Conservation (phyloP, 2,113 vertebrate genomes). For the Indri indri region DNA sequence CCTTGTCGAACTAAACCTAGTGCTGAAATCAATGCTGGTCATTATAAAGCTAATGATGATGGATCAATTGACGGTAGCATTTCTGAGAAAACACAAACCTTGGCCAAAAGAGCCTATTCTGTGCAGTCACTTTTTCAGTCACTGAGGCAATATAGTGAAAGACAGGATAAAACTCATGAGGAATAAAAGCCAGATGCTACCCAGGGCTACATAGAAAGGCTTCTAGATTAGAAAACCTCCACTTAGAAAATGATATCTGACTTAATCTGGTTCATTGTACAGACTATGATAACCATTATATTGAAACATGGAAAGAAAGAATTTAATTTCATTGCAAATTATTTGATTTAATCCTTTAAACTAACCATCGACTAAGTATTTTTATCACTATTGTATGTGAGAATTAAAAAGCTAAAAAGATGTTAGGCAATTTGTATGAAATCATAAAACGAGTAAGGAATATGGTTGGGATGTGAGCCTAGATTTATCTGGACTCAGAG, state of each 20-base stretch:
- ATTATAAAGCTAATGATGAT: slow-evolving; percentile 46
- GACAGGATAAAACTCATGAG: neutral
- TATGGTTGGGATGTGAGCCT: neutral
- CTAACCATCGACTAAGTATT: neutral
- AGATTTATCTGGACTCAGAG: neutral
- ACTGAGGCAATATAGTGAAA: neutral
- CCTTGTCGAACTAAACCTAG: neutral
- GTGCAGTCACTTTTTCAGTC: neutral
- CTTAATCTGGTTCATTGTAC: neutral
- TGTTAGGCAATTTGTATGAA: neutral
- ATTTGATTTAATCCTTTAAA: slow-evolving; percentile 12
- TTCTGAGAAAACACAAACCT: slow-evolving; percentile 30
- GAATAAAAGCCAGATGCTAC: slow-evolving; percentile 31
- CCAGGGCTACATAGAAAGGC: neutral
- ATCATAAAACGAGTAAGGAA: neutral
- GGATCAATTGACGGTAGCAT: slow-evolving; percentile 1
- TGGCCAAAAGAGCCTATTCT: neutral
- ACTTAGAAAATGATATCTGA: neutral
- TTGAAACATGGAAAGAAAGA: neutral
- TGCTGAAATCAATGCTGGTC: neutral
- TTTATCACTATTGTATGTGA: neutral
- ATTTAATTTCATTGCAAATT: neutral
- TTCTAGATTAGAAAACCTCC: neutral
- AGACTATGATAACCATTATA: neutral
- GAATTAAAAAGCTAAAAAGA: neutral